Evolutionary conservation across 2,113 vertebrate genomes (phyloP), one percentile per base, ranked within the genome.

Genomic region (Mesembrinibis cayennensis): DNA sequence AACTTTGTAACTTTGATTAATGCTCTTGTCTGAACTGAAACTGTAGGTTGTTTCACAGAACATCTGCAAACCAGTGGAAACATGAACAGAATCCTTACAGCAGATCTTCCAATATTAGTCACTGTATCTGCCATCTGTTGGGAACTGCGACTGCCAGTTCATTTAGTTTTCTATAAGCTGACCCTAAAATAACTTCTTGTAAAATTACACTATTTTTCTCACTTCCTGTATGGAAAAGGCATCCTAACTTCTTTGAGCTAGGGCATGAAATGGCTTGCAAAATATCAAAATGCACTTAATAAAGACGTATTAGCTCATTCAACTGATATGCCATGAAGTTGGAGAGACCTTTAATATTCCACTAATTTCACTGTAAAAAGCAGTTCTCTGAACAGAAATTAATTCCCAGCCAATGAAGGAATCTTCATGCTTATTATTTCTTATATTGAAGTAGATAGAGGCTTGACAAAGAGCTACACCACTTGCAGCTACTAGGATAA

Each of bases 21-120:
- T 94, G 36, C 86, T 82, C 44, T 89, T 55, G 19, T 94, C 95
- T 92, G 83, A 97, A 96, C 77, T 73, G 82, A 95, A 97, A 92
- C 73, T 82, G 61, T 40, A 25, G 7, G 56, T 71, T 94, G 56
- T 91, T 98, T 96, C 88, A 74, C 88, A 96, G 93, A 96, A 96
- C 91, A 97, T 97, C 96, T 98, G 97, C 96, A 98, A 91, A 96
- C 44, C 82, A 92, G 61, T 45, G 42, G 93, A 97, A 88, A 94
- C 74, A 78, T 10, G 79, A 95, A 84, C 78, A 92, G 82, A 97
- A 96, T 95, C 82, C 74, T 97, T 88, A 96, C 89, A 96, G 90
- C 69, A 93, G 47, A 38, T 95, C 85, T 96, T 94, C 81, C 26
- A 61, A 21, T 95, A 95, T 90, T 79, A 91, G 74, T 88, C 88